phyloP scores from a whole-genome alignment of 2,888 invertebrate species.

The Rhingia campestris region DNA sequence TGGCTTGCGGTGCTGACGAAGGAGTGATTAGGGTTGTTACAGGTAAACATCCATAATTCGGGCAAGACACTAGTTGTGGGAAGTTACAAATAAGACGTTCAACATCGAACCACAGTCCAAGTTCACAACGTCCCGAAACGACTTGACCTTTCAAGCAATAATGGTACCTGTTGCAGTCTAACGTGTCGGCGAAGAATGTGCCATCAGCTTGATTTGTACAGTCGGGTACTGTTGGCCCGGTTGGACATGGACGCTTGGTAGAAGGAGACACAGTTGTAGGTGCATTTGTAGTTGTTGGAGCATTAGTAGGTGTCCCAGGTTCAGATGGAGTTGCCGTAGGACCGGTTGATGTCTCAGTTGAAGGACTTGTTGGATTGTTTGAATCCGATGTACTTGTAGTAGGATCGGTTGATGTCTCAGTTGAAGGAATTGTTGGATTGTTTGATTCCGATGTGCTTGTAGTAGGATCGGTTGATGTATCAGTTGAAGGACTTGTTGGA shows the following conservation, averaged over 20 bases:
- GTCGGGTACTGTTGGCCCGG: constrained; percentile 9
- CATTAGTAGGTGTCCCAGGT: neutral
- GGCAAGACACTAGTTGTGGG: constrained; percentile 32
- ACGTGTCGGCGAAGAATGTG: constrained; percentile 11
- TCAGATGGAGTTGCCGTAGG: neutral
- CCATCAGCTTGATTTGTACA: constrained; percentile 11
- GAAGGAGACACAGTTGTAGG: neutral
- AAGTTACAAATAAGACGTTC: constrained; percentile 1
- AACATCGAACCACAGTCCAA: constrained; percentile 44
- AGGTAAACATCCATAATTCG: constrained; percentile 39
- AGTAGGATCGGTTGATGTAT: no score
- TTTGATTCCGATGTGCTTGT: no score
- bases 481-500: no score
- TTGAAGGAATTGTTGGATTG: no score
- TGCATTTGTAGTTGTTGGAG: neutral
- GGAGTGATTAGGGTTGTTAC: neutral
- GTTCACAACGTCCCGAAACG: neutral
- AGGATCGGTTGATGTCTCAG: no score
- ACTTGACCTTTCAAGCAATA: constrained; percentile 8
- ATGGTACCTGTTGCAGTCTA: constrained; percentile 49
- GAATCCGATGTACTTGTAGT: neutral
- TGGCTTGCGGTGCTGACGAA: neutral
- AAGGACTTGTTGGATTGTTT: neutral
- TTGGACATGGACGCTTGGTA: constrained; percentile 32
- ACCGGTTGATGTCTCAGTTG: neutral